Percentiles rank a stretch among this genome's conserved stretches.
Evolutionary conservation across 1,140 invertebrate species (phyloP).

Genomic region (Eueides isabella): DNA sequence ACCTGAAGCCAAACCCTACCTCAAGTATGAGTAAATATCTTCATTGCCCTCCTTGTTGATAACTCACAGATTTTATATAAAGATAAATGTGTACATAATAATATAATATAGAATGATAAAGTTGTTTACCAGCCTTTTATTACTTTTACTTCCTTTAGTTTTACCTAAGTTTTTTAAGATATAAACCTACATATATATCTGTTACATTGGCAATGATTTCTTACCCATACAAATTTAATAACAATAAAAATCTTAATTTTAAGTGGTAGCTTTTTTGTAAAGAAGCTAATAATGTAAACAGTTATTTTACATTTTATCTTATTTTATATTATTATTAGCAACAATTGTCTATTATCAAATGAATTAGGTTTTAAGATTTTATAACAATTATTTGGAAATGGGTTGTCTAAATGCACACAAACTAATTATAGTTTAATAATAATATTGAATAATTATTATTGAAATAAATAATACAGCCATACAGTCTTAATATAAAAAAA

Average conservation of each 20-base stretch:
- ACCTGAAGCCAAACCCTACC: slow-evolving; percentile 69
- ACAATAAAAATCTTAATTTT: background rate
- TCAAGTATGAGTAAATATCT: slow-evolving; percentile 71
- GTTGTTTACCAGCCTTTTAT: slow-evolving; percentile 44
- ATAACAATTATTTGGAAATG: too few species aligned
- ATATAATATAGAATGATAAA: slow-evolving; percentile 74
- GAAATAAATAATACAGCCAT: too few species aligned
- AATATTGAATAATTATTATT: too few species aligned
- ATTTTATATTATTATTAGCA: too few species aligned
- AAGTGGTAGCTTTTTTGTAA: too few species aligned
- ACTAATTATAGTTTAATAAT: too few species aligned
- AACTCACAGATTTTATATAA: slow-evolving; percentile 76
- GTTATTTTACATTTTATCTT: too few species aligned
- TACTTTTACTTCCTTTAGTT: background rate
- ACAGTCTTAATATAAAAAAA: too few species aligned
- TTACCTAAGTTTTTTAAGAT: background rate
- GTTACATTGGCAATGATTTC: background rate
- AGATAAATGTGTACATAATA: slow-evolving; percentile 76
- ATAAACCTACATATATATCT: background rate
- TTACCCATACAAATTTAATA: background rate
- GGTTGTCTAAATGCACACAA: too few species aligned
- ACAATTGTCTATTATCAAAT: too few species aligned
- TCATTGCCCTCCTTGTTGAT: slow-evolving; percentile 63
- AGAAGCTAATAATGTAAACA: too few species aligned
- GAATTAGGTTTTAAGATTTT: too few species aligned